Percentiles rank a stretch among this genome's conserved stretches.
Conservation (phyloP, 2,113 vertebrate species). For the Grantiella picta region DNA sequence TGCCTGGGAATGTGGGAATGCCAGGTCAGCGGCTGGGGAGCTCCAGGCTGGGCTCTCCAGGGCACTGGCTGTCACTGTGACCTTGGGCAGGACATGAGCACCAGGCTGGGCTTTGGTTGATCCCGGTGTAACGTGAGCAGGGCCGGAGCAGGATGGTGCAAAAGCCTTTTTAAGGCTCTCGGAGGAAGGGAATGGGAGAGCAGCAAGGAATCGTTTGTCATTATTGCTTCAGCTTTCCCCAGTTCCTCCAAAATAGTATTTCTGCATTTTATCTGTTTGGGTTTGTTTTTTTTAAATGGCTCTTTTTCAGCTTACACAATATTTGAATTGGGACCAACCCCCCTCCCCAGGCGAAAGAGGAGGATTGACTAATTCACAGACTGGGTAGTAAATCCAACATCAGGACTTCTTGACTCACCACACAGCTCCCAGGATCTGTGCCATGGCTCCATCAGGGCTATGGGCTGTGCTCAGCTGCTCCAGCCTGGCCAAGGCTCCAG, state of each 20-base stretch:
- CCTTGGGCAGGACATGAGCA: not conserved
- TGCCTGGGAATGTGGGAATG: rapidly evolving
- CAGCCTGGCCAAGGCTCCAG: not conserved
- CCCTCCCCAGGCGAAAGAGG: not conserved
- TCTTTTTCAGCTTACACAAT: not conserved
- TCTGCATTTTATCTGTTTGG: not conserved
- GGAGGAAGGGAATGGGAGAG: not conserved
- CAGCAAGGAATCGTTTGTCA: not conserved
- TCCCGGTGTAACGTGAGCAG: not conserved
- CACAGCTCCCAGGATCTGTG: not conserved
- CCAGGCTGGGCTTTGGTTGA: not conserved
- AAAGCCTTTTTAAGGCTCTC: not conserved
- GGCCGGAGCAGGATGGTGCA: not conserved
- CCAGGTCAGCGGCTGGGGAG: rapidly evolving
- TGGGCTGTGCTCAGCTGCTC: not conserved
- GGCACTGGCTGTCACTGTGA: not conserved
- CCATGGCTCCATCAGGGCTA: not conserved
- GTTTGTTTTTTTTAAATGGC: not conserved
- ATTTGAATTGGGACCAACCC: not conserved
- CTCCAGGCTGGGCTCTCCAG: not conserved
- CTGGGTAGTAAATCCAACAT: not conserved
- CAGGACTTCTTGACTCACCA: conserved; percentile 5
- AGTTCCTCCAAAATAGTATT: not conserved
- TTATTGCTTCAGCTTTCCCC: not conserved
- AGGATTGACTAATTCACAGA: conserved; percentile 12